Conservation (phyloP, 1,140 invertebrate genomes). For the Laupala kohalensis region DNA sequence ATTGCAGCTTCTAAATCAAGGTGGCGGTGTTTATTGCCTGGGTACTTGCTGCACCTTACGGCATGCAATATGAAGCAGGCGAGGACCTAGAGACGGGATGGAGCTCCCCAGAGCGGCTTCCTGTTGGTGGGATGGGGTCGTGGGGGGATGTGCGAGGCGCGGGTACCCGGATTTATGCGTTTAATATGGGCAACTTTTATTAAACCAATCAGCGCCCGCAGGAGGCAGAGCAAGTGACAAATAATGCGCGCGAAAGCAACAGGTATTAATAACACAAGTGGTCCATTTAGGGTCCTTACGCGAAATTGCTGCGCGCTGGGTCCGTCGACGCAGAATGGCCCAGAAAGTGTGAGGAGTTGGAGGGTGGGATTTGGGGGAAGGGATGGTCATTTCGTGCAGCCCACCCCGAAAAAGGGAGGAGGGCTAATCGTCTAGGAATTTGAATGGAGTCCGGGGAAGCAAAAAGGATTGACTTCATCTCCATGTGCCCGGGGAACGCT, state of each 20-base stretch:
- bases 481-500: neutral
- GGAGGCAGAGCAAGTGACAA: neutral
- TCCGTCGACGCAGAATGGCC: neutral
- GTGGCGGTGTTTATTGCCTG: neutral
- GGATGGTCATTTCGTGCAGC: neutral
- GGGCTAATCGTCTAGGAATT: neutral
- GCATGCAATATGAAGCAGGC: neutral
- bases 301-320: neutral
- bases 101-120: neutral
- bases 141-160: no score
- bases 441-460: neutral
- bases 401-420: no score
- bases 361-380: neutral
- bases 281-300: neutral
- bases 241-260: conserved; percentile 1
- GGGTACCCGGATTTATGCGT: conserved; percentile 3
- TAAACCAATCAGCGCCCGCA: conserved; percentile 3
- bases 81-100: neutral
- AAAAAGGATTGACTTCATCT: neutral
- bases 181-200: conserved; percentile 3
- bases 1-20: conserved; percentile 3
- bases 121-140: no score
- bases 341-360: no score
- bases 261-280: conserved; percentile 1
- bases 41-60: neutral